Evolutionary conservation across 2,113 vertebrate species (phyloP).

Genomic region (Nycticryphes semicollaris): DNA sequence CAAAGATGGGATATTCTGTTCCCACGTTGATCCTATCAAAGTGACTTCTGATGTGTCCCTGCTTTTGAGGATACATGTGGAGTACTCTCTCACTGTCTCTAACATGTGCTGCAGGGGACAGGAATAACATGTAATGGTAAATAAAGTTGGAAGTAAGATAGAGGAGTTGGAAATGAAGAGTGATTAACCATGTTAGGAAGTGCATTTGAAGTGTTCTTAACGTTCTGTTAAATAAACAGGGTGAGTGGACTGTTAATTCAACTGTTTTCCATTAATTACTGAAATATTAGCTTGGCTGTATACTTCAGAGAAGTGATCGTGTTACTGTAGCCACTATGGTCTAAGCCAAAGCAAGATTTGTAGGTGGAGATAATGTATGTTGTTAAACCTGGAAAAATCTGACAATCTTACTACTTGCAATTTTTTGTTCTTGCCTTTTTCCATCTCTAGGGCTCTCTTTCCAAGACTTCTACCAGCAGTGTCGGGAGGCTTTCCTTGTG

Average conservation of each 20-base stretch:
- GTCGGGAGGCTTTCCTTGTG: slow-evolving; percentile 94
- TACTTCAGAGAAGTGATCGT: neutral
- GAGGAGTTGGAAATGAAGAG: neutral
- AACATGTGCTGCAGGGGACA: neutral
- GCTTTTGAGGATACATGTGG: neutral
- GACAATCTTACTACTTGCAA: neutral
- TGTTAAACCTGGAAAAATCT: neutral
- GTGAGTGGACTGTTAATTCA: neutral
- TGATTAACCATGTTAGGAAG: neutral
- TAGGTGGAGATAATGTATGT: neutral
- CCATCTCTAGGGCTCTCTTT: slow-evolving; percentile 87
- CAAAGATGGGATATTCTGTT: neutral
- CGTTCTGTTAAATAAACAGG: neutral
- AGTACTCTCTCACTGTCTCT: neutral
- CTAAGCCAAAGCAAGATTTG: neutral
- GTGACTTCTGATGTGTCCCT: neutral
- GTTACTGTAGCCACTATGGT: neutral
- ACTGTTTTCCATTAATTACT: neutral
- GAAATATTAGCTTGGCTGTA: neutral
- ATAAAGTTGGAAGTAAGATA: neutral
- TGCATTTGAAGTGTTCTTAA: neutral
- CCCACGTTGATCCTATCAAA: neutral
- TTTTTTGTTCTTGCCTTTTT: neutral
- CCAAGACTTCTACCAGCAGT: slow-evolving; percentile 98
- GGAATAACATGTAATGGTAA: neutral